Base-by-base conservation (phyloP, 2,888 invertebrate species). In the Megamerina dolium region DNA sequence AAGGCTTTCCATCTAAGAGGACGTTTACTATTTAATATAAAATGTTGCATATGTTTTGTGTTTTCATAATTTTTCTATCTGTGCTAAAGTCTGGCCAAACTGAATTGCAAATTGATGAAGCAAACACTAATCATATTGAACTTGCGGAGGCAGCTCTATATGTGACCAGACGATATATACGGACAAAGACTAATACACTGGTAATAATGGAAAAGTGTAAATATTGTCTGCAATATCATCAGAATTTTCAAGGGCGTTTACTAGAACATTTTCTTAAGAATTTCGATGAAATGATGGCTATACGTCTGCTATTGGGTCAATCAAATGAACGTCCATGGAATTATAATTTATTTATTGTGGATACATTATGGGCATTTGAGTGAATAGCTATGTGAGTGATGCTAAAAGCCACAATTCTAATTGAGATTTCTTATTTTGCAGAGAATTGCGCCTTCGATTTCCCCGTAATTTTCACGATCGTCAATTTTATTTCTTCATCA, bases 271-370 rank as follows among this genome's bases (percentile, higher is more conserved):
- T 64, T 13, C 17, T 64, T 2, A 29, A 17, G 5, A 33, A 47
- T 12, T 41, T 63, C 16, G 17, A 48, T 1, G 46, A 42, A 0
- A 48, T 45, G 1, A 43, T 61, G 32, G 33, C 59, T 0, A n/a
- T 66, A 6, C 55, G 61, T 16, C 41, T 66, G 31, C 50, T 46
- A 33, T 48, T 51, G 20, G 55, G 51, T 1, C 33, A 41, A 5
- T 43, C 54, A 0, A 35, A 48, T n/a, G 51, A 53, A n/a, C 45
- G 55, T 1, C 55, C 55, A 0, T 53, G 49, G 45, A 57, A 55
- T 12, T 52, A 62, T 30, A 51, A 61, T 27, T 49, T 66, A 2
- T 58, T 66, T 34, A 52, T 66, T 21, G 55, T 66, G 19, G 61
- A 61, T 14, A 42, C 55, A 1, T 20, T 43, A 3, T 16, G 35